Evolutionary conservation across 2,888 invertebrate genomes (phyloP).

Genomic region (Stenotaenia linearis): DNA sequence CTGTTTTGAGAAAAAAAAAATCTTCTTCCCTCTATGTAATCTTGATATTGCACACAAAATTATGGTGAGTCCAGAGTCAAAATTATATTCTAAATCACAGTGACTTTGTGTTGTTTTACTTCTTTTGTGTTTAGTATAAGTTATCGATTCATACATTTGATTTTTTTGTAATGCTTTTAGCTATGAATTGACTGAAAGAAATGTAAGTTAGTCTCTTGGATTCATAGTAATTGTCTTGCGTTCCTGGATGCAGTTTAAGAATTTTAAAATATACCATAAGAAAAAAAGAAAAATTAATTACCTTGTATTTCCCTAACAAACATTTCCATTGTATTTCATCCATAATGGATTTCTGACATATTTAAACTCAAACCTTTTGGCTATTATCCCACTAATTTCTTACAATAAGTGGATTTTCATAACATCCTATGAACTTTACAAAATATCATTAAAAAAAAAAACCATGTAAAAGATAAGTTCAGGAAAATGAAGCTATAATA

Average conservation of each 20-base stretch:
- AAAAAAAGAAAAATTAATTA: not conserved
- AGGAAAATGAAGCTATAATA: not conserved
- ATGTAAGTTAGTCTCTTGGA: not conserved
- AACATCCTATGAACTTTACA: slow-evolving; percentile 7
- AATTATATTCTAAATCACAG: not conserved
- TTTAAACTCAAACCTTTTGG: slow-evolving; percentile 17
- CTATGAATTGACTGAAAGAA: not conserved
- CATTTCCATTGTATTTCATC: slow-evolving; percentile 19
- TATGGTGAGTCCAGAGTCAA: not conserved
- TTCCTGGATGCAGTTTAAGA: not conserved
- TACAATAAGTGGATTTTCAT: slow-evolving; percentile 21
- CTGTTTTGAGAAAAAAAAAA: not conserved
- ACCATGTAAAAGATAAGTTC: not conserved
- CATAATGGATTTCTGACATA: slow-evolving; percentile 26
- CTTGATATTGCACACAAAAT: not conserved
- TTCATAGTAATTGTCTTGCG: not conserved
- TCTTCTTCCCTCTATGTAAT: not conserved
- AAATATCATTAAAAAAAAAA: slow-evolving; percentile 5
- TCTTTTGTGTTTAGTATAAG: too few species aligned
- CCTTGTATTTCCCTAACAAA: slow-evolving; percentile 19
- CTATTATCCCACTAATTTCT: slow-evolving; percentile 17
- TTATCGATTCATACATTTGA: too few species aligned
- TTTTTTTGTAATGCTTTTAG: too few species aligned
- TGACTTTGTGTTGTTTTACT: not conserved
- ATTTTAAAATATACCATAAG: not conserved